These are phyloP conservation scores for Phycodurus eques DNA, from an alignment of 2,113 vertebrate species.

Conservation along the genomic window DNA sequence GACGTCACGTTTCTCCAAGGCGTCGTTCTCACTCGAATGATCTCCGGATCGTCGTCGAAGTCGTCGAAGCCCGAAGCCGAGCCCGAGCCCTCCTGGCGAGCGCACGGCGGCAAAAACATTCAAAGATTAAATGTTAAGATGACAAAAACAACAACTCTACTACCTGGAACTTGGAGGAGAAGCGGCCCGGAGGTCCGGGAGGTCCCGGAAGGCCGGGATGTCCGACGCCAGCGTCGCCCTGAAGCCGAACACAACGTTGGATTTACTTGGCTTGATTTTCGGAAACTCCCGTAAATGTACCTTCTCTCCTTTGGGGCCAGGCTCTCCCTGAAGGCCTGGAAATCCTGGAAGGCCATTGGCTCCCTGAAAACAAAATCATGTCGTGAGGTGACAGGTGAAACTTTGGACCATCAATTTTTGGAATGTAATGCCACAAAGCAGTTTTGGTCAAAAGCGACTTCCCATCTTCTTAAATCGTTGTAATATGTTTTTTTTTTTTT, in stretches of 20 bases:
- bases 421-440: too few species aligned
- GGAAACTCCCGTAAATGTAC: slow-evolving; percentile 37
- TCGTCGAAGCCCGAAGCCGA: slow-evolving; percentile 47
- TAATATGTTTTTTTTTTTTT: too few species aligned
- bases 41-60: slow-evolving; percentile 72
- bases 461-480: too few species aligned
- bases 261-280: not conserved
- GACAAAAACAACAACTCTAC: not conserved
- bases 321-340: slow-evolving; percentile 73
- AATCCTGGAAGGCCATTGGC: slow-evolving; percentile 66
- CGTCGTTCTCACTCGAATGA: slow-evolving; percentile 60
- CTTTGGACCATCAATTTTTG: too few species aligned
- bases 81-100: slow-evolving; percentile 78
- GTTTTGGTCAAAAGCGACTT: too few species aligned
- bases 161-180: slow-evolving; percentile 44
- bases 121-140: not conserved
- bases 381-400: not conserved
- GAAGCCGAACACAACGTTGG: slow-evolving; percentile 22
- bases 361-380: slow-evolving; percentile 65
- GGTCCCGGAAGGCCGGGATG: slow-evolving; percentile 75
- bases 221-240: slow-evolving; percentile 78
- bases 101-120: not conserved
- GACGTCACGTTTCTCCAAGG: not conserved
- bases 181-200: slow-evolving; percentile 69
- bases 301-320: slow-evolving; percentile 78